These are phyloP conservation scores for Eremobia ochroleuca DNA, from an alignment of 2,888 invertebrate genomes.

Conservation along the genomic window DNA sequence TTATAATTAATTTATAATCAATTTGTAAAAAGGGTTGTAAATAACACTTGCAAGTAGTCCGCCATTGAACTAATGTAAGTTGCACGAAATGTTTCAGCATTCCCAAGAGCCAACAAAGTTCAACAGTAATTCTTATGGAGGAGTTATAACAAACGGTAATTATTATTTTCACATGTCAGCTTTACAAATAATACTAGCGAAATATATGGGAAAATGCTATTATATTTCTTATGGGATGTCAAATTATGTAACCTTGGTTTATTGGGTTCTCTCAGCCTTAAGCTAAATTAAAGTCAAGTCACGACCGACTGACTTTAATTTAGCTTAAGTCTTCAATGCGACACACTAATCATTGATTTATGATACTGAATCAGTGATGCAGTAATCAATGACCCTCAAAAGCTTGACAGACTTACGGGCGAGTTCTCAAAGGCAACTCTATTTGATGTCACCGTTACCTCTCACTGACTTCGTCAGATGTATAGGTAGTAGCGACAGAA, in stretches of 20 bases:
- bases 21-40: slow-evolving; percentile 20
- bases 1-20: no score
- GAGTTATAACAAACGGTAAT: slow-evolving; percentile 86
- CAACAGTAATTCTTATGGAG: slow-evolving; percentile 83
- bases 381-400: not conserved
- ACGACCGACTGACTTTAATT: not conserved
- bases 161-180: slow-evolving; percentile 55
- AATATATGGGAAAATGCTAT: not conserved
- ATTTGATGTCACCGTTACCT: not conserved
- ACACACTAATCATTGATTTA: not conserved
- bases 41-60: slow-evolving; percentile 34
- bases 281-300: no score
- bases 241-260: slow-evolving; percentile 12
- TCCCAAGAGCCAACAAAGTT: slow-evolving; percentile 86
- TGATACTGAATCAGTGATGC: not conserved
- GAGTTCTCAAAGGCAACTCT: not conserved
- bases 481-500: not conserved
- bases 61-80: slow-evolving; percentile 41
- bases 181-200: slow-evolving; percentile 16
- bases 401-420: not conserved
- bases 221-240: slow-evolving; percentile 19
- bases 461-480: not conserved
- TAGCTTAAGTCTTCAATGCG: not conserved
- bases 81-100: slow-evolving; percentile 80
- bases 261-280: not conserved